Evolutionary conservation across 2,888 invertebrate genomes (phyloP), one percentile per base, ranked within the genome.

Genomic region (Erebia ligea): DNA sequence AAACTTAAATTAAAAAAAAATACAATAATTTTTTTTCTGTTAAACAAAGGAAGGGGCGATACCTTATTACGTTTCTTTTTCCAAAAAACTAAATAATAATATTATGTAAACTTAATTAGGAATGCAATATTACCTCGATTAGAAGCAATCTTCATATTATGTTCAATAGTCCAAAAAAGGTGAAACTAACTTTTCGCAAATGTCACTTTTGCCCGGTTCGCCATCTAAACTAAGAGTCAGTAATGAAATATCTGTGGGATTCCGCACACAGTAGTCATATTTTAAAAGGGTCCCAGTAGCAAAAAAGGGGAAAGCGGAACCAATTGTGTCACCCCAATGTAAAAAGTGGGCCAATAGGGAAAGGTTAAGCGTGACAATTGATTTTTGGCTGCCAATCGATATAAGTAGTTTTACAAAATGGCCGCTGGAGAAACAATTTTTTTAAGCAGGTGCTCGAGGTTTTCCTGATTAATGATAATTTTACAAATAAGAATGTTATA

Each of bases 361-460:
- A 86, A 80, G 84, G 79, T 82, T 86, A 84, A 84, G 78, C 81
- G 75, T 77, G 77, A 89, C 90, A 89, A 90, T 89, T 83, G 90
- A 89, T 89, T 90, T 90, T 91, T 91, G 90, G 83, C 84, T 84
- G 84, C 91, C 91, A 92, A 92, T 92, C 91, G 87, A 91, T 92
- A 87, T 79, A n/a, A n/a, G n/a, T n/a, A 81, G 83, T 85, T 84
- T 84, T 80, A 86, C 90, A 92, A 92, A 87, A 93, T 93, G 92
- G 92, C 91, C 80, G 87, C 85, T 75, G 79, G 74, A 75, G 71
- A 67, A 67, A 56, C 50, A 52, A 17, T 42, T 57, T 58, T 67
- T 67, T 57, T 56, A 25, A 21, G 2, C 21, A 19, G 50, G 6
- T 48, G 48, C n/a, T 13, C 10, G 52, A 17, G 10, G 17, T 52